phyloP scores from a whole-genome alignment of 2,113 vertebrate genomes.

The Osmerus mordax region DNA sequence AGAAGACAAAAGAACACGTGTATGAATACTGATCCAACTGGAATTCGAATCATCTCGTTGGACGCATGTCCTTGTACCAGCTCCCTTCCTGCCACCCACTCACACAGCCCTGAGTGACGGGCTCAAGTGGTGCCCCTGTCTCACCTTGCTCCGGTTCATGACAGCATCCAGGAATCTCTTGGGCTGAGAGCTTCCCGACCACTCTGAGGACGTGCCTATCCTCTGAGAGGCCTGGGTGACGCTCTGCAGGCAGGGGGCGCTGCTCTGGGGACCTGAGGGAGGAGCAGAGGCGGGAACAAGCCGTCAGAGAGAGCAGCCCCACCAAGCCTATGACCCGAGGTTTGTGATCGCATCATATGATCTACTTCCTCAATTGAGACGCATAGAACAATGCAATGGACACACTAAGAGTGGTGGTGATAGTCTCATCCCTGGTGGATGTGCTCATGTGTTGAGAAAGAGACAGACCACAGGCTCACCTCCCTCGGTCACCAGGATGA shows the following conservation, averaged over 20 bases:
- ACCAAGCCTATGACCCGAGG: too few species aligned
- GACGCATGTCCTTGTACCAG: too few species aligned
- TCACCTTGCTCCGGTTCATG: constrained; percentile 70
- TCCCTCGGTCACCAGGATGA: constrained; percentile 68
- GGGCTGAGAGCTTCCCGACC: constrained; percentile 58
- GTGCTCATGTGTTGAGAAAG: background rate
- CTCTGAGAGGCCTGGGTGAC: background rate
- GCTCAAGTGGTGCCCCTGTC: background rate
- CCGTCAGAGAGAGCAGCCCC: too few species aligned
- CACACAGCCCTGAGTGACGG: background rate
- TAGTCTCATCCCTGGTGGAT: too few species aligned
- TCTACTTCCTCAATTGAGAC: too few species aligned
- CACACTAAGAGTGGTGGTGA: background rate
- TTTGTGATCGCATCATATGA: too few species aligned
- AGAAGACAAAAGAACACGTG: constrained; percentile 1
- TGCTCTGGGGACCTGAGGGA: background rate
- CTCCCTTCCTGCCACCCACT: too few species aligned
- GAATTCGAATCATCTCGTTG: background rate
- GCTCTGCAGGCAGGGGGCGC: background rate
- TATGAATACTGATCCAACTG: constrained; percentile 15
- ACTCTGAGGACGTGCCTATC: constrained; percentile 60
- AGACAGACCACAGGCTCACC: constrained; percentile 59
- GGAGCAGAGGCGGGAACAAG: too few species aligned
- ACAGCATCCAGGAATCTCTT: constrained; percentile 42
- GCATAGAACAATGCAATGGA: too few species aligned